Conservation (phyloP, 2,113 vertebrate genomes). For the Gasterosteus aculeatus region DNA sequence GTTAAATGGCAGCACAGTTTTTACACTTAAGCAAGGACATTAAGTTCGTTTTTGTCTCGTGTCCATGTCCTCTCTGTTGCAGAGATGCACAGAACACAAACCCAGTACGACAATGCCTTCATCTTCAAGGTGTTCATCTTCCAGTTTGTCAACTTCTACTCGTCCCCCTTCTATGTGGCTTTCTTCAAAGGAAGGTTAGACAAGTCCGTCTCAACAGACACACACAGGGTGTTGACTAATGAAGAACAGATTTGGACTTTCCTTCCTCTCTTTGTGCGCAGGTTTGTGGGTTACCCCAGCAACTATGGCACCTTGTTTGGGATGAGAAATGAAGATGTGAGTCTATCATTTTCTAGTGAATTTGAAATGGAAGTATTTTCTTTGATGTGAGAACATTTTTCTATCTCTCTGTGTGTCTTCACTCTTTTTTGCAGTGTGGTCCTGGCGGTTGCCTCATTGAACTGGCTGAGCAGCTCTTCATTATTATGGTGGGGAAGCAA, state of each 20-base stretch:
- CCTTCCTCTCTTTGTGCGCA: slow-evolving; percentile 38
- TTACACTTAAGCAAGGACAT: background rate
- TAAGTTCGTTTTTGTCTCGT: background rate
- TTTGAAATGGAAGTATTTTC: background rate
- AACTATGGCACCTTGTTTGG: slow-evolving; percentile 84
- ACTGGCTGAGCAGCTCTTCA: slow-evolving; percentile 85
- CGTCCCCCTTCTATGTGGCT: slow-evolving; percentile 85
- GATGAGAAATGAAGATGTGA: slow-evolving; percentile 84
- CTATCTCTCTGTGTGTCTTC: slow-evolving; percentile 5
- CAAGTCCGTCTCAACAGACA: background rate
- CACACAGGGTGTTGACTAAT: background rate
- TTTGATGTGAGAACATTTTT: background rate
- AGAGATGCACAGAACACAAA: slow-evolving; percentile 88
- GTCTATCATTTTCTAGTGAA: slow-evolving; percentile 38
- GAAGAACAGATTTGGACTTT: background rate
- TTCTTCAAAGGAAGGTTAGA: slow-evolving; percentile 87
- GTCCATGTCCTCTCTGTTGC: slow-evolving; percentile 18
- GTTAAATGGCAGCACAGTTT: background rate
- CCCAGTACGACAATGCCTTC: slow-evolving; percentile 84
- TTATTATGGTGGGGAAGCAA: slow-evolving; percentile 87
- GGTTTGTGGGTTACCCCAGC: slow-evolving; percentile 84
- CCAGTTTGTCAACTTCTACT: slow-evolving; percentile 88
- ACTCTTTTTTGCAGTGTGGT: slow-evolving; percentile 74
- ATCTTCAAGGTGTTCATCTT: slow-evolving; percentile 88
- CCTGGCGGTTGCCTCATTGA: slow-evolving; percentile 83